Evolutionary conservation across 2,113 vertebrate species (phyloP).

Genomic region (Polypterus bichir): DNA sequence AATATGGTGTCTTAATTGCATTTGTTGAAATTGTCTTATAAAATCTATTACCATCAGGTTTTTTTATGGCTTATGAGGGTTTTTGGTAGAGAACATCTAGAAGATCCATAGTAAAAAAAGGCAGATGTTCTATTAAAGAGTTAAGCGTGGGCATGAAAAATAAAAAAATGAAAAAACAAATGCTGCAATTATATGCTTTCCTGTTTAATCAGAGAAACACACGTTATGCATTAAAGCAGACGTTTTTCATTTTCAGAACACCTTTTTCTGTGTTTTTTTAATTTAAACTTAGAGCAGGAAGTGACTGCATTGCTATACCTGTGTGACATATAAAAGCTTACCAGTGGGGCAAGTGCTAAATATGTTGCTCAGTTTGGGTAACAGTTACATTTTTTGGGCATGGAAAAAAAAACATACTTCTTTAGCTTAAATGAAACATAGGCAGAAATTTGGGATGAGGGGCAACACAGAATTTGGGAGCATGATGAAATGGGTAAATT

Average conservation of each 20-base stretch:
- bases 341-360: background rate
- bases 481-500: background rate
- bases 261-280: background rate
- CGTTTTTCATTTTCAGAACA: constrained; percentile 8
- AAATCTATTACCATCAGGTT: no score
- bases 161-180: constrained; percentile 3
- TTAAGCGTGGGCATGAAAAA: background rate
- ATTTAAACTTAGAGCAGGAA: background rate
- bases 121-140: background rate
- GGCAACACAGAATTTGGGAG: background rate
- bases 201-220: constrained; percentile 5
- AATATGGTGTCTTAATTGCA: no score
- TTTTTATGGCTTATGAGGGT: no score
- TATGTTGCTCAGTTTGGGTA: background rate
- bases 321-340: background rate
- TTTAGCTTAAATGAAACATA: background rate
- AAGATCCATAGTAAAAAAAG: no score
- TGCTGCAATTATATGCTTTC: background rate
- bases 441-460: background rate
- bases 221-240: constrained; percentile 7
- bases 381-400: background rate
- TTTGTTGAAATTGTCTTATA: no score
- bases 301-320: constrained; percentile 1
- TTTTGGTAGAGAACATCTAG: no score
- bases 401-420: background rate